phyloP scores from a whole-genome alignment of 2,888 invertebrate species.

The Antheraea yamamai region DNA sequence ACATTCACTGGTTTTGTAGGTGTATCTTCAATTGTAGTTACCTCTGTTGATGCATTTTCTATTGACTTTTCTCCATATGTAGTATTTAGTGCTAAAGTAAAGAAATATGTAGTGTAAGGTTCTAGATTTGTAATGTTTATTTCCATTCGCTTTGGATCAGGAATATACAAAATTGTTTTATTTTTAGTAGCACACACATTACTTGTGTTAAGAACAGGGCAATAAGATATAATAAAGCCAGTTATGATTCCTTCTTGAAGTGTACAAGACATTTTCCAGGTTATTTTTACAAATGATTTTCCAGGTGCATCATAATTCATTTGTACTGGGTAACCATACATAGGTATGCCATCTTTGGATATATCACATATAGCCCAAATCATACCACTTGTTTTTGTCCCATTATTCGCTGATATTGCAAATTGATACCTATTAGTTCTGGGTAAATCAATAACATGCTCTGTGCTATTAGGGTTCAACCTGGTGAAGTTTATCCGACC shows the following conservation, averaged over 20 bases:
- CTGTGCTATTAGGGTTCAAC: constrained; percentile 58
- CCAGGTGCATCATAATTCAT: constrained; percentile 63
- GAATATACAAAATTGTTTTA: constrained; percentile 57
- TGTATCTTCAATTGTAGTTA: constrained; percentile 87
- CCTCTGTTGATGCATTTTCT: constrained; percentile 80
- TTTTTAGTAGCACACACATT: constrained; percentile 79
- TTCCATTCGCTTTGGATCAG: constrained; percentile 73
- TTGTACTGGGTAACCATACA: constrained; percentile 80
- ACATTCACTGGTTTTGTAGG: constrained; percentile 83
- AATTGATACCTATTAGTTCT: constrained; percentile 85
- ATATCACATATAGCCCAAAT: constrained; percentile 89
- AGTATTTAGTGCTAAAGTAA: constrained; percentile 84
- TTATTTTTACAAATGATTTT: constrained; percentile 75
- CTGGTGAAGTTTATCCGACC: constrained; percentile 74
- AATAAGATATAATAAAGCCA: constrained; percentile 90
- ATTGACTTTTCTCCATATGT: constrained; percentile 64
- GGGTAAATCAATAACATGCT: constrained; percentile 83
- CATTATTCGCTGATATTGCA: constrained; percentile 90
- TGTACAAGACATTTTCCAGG: constrained; percentile 90
- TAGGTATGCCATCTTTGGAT: constrained; percentile 69
- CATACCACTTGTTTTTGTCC: constrained; percentile 89
- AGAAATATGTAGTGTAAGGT: constrained; percentile 89
- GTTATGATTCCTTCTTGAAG: constrained; percentile 86
- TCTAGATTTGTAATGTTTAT: constrained; percentile 84
- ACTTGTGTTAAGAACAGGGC: constrained; percentile 82